Base-by-base conservation (phyloP, 2,888 invertebrate genomes). In the Escarpia spicata region DNA sequence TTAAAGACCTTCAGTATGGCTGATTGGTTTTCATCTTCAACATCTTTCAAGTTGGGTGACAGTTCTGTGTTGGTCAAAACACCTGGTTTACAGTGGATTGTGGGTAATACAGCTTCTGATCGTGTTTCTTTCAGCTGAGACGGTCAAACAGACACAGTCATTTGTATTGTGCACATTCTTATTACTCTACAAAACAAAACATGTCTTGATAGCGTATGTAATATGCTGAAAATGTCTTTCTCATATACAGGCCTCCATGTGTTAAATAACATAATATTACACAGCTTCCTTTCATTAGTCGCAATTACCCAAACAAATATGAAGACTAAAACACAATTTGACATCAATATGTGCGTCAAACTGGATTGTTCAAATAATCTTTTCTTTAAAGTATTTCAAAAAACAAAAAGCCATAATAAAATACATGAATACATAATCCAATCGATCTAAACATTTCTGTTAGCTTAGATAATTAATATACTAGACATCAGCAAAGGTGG, bases 151-250 rank as follows among this genome's bases (percentile, higher is more conserved):
- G 19, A 75, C 75, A 75, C 19, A 75, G 26, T 75, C 75, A 75
- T 75, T 75, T 19, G 75, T 75, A 26, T 75, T 75, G 6, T 75
- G 26, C 19, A 75, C 26, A 75, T 75, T 75, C 75, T 26, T 75
- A 75, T 75, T 75, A 75, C 75, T 26, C 75, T 75, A 75, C 75
- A 75, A 75, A 75, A 75, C n/a, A 75, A 75, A 75, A 75, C 75
- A 75, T 26, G 6, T 19, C 19, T 52, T 19, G 75, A 75, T 19
- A n/a, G n/a, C 26, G 3, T 26, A 60, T 60, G 15, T 60, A 60
- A 26, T 60, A 19, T 60, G 4, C 9, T 4, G 12, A 12, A 60
- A 37, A 37, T 37, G 37, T 37, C 37, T 37, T 37, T 37, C 37
- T 37, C 37, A 37, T 37, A 37, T 37, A 37, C 37, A 37, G 37